These are phyloP conservation scores for Anagyrus pseudococci DNA, from an alignment of 2,888 invertebrate species.

Conservation along the genomic window DNA sequence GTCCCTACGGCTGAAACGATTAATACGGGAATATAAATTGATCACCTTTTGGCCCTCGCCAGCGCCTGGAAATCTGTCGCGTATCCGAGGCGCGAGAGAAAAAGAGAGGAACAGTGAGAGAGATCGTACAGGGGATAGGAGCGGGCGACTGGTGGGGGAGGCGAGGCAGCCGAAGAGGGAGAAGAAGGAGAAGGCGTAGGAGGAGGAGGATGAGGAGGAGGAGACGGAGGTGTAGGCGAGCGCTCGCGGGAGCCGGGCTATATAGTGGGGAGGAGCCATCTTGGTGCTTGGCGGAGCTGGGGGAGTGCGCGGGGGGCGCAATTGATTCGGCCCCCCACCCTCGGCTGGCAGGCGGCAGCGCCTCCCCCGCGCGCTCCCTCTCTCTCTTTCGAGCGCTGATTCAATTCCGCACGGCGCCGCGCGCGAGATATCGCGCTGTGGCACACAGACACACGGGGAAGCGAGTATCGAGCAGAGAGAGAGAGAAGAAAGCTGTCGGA, in stretches of 20 bases:
- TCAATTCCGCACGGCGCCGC: slow-evolving; percentile 53
- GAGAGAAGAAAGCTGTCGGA: neutral
- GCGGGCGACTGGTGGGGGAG: too few relatives aligned
- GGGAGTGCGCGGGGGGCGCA: slow-evolving; percentile 41
- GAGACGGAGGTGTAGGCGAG: slow-evolving; percentile 38
- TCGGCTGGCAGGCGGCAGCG: slow-evolving; percentile 49
- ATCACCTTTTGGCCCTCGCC: slow-evolving; percentile 35
- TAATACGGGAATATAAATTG: slow-evolving; percentile 39
- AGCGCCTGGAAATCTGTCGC: too few relatives aligned
- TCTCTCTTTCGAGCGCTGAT: too few relatives aligned
- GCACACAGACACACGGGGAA: neutral
- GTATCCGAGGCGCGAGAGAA: too few relatives aligned
- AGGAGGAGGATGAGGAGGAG: slow-evolving; percentile 14
- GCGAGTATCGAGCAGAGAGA: too few relatives aligned
- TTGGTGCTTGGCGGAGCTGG: slow-evolving; percentile 56
- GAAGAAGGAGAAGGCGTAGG: neutral
- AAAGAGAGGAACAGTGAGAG: too few relatives aligned
- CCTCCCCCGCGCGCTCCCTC: slow-evolving; percentile 5
- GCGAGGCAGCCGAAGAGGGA: too few relatives aligned
- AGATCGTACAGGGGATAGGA: too few relatives aligned
- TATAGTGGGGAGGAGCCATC: slow-evolving; percentile 62
- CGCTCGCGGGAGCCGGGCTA: slow-evolving; percentile 42
- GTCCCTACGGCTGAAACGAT: too few relatives aligned
- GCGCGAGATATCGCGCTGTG: neutral
- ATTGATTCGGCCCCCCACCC: slow-evolving; percentile 14